Evolutionary conservation across 1,140 invertebrate species (phyloP), one percentile per base, ranked within the genome.

Genomic region (Trichonephila inaurata): DNA sequence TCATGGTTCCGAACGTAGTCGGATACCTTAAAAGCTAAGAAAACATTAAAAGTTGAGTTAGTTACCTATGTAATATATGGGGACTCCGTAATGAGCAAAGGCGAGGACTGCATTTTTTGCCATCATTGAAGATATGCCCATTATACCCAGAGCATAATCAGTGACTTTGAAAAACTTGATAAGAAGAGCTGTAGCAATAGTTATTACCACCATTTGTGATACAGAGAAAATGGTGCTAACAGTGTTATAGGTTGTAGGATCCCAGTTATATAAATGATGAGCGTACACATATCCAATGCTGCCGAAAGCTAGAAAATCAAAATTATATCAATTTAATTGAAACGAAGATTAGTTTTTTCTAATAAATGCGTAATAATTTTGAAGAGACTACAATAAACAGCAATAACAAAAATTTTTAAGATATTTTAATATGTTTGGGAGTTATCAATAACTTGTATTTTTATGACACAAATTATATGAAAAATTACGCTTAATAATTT

Each of bases 231-330:
- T 66, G 7, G 93, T 94, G n/a, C 69, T 69, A 6, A 94, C 44
- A 5, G n/a, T 85, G 4, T 77, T 83, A 19, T 66, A 94, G 0
- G 21, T 94, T 8, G 28, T 58, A 10, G 61, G 72, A 21, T 90
- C 51, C 93, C 93, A 94, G 51, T 94, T 40, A 64, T 90, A 94
- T 19, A 89, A 69, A 28, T 94, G 93, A 28, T 89, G 88, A 19
- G 81, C 88, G 40, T 89, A 94, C 24, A 85, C 28, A 8, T 18
- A 94, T 3, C n/a, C 87, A 5, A 94, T 58, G 60, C 40, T 69
- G 14, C 62, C 24, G 19, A 90, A 90, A 21, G 86, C 93, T 94
- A 62, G 51, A 51, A 72, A 85, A 85, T 24, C 12, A 24, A 85
- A 85, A 60, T 33, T 7, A 8, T 0, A 44, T 82, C 16, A 81